Evolutionary conservation across 2,888 invertebrate genomes (phyloP).

Genomic region (Agrochola litura): DNA sequence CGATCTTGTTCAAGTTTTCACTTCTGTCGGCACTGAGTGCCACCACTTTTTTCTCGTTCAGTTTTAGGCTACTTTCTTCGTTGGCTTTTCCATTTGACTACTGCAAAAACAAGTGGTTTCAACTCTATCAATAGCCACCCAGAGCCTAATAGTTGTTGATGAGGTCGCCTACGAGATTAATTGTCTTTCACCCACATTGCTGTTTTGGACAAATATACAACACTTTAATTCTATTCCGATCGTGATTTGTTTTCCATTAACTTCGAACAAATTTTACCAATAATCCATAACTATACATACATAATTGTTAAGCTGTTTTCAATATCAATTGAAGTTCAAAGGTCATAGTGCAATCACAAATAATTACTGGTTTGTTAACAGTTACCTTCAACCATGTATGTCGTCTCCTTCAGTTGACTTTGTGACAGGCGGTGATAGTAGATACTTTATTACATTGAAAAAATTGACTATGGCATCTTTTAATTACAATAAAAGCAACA

Average conservation of each 20-base stretch:
- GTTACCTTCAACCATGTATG: constrained; percentile 35
- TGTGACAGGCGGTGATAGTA: constrained; percentile 5
- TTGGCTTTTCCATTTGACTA: neutral
- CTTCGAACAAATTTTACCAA: neutral
- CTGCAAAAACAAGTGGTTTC: neutral
- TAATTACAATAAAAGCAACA: neutral
- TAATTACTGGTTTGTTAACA: constrained; percentile 51
- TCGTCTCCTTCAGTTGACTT: constrained; percentile 13
- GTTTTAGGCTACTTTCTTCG: neutral
- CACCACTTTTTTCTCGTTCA: neutral
- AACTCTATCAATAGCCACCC: neutral
- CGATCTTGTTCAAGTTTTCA: no score
- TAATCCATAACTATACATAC: constrained; percentile 7
- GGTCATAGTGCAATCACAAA: constrained; percentile 42
- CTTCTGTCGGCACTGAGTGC: no score
- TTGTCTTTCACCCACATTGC: neutral
- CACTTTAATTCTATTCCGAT: neutral
- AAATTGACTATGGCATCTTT: neutral
- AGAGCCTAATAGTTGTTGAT: neutral
- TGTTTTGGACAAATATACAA: neutral
- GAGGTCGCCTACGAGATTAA: neutral
- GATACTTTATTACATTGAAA: neutral
- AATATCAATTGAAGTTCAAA: constrained; percentile 44
- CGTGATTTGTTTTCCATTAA: constrained; percentile 10
- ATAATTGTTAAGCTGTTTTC: constrained; percentile 22